Evolutionary conservation across 2,888 invertebrate species (phyloP).

Genomic region (Caenorhabditis wallacei): DNA sequence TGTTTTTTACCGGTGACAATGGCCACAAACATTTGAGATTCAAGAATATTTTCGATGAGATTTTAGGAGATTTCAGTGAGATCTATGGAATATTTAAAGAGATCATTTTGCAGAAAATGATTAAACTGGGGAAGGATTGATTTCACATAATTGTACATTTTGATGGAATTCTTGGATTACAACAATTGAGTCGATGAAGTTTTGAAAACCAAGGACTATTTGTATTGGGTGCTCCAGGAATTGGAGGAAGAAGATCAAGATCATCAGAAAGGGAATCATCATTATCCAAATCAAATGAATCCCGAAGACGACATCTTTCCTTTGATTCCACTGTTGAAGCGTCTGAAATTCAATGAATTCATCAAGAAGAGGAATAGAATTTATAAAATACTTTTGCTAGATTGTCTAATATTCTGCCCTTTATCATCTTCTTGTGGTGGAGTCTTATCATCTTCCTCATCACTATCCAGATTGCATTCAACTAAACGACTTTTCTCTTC

Average conservation of each 20-base stretch:
- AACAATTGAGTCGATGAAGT: conserved; percentile 67
- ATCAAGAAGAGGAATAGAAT: background rate
- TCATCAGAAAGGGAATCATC: conserved; percentile 78
- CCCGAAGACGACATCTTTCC: conserved; percentile 73
- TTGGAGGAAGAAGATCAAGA: conserved; percentile 79
- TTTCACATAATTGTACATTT: conserved; percentile 77
- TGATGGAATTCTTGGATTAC: conserved; percentile 73
- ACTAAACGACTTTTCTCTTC: conserved; percentile 73
- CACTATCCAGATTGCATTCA: conserved; percentile 74
- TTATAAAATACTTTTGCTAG: conserved; percentile 42
- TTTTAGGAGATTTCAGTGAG: conserved; percentile 8
- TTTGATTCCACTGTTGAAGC: conserved; percentile 54
- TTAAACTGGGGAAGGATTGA: background rate
- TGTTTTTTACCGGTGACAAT: conserved; percentile 45
- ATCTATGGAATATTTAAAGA: conserved; percentile 3
- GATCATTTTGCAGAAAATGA: conserved; percentile 22
- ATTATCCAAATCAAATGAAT: conserved; percentile 78
- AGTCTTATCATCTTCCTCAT: conserved; percentile 72
- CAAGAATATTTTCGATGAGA: conserved; percentile 11
- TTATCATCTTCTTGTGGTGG: conserved; percentile 50
- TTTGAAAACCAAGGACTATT: conserved; percentile 48
- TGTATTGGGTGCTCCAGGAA: conserved; percentile 72
- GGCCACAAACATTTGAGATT: conserved; percentile 36
- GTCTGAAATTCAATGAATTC: conserved; percentile 17
- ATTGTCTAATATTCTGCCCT: conserved; percentile 58